A percentile compares a stretch with the other conserved stretches of the same genome.
Evolutionary conservation across 1,140 invertebrate genomes (phyloP).

Genomic region (Drosophila lowei): DNA sequence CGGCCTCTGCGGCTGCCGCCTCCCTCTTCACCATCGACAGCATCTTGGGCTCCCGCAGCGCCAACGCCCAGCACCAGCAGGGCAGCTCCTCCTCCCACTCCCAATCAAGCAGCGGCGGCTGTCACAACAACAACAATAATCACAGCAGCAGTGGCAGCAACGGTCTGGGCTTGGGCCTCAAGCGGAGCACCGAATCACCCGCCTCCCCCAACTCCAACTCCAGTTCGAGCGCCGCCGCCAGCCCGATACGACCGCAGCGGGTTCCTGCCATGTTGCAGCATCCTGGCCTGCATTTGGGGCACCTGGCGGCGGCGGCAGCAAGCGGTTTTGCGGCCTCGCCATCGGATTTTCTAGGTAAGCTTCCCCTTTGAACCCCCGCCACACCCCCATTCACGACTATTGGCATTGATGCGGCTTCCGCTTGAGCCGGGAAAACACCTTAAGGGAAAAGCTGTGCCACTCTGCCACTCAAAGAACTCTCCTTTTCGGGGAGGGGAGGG

Average conservation of each 20-base stretch:
- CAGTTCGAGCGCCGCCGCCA: conserved; percentile 82
- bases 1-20: conserved; percentile 85
- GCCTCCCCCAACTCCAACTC: conserved; percentile 78
- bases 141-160: conserved; percentile 31
- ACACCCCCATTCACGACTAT: neutral
- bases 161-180: conserved; percentile 35
- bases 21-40: conserved; percentile 92
- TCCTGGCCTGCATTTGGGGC: conserved; percentile 84
- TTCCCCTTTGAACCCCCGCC: neutral
- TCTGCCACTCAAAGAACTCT: conserved; percentile 25
- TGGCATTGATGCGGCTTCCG: conserved; percentile 19
- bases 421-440: conserved; percentile 50
- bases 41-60: conserved; percentile 85
- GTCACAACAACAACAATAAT: conserved; percentile 38
- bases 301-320: conserved; percentile 85
- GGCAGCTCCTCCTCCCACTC: conserved; percentile 12
- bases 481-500: neutral
- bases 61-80: conserved; percentile 22
- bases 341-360: conserved; percentile 90
- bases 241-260: conserved; percentile 83
- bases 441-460: conserved; percentile 44
- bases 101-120: conserved; percentile 26
- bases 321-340: conserved; percentile 84
- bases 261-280: conserved; percentile 84
- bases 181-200: conserved; percentile 71